Conservation (phyloP, 1,140 invertebrate genomes). For the Halesus radiatus region DNA sequence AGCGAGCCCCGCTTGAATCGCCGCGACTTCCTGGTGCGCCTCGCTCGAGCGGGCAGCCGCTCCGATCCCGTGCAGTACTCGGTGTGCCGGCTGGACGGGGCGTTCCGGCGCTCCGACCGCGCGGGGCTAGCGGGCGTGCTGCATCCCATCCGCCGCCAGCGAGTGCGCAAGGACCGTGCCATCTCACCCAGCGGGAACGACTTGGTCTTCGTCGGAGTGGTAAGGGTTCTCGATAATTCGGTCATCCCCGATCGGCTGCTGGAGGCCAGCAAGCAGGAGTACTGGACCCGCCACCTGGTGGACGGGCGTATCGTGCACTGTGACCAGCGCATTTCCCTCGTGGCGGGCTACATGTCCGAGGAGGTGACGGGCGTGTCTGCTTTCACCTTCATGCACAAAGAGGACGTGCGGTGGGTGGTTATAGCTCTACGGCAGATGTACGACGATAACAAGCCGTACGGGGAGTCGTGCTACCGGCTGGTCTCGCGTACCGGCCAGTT, state of each 20-base stretch:
- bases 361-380: slow-evolving; percentile 87
- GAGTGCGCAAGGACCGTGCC: slow-evolving; percentile 69
- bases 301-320: slow-evolving; percentile 90
- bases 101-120: slow-evolving; percentile 69
- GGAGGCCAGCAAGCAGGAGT: slow-evolving; percentile 84
- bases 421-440: slow-evolving; percentile 91
- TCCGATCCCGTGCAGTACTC: slow-evolving; percentile 83
- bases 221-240: slow-evolving; percentile 76
- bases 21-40: slow-evolving; percentile 71
- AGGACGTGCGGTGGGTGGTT: slow-evolving; percentile 88
- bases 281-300: slow-evolving; percentile 86
- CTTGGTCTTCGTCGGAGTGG: slow-evolving; percentile 78
- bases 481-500: slow-evolving; percentile 83
- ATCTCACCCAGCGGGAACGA: slow-evolving; percentile 72
- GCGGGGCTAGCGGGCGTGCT: slow-evolving; percentile 69
- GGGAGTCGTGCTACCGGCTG: slow-evolving; percentile 86
- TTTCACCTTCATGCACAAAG: slow-evolving; percentile 89
- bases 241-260: slow-evolving; percentile 79
- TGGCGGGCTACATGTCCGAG: slow-evolving; percentile 88
- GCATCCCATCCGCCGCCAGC: slow-evolving; percentile 67
- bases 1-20: slow-evolving; percentile 60
- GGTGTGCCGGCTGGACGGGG: slow-evolving; percentile 75
- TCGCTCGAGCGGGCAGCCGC: slow-evolving; percentile 76
- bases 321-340: slow-evolving; percentile 89
- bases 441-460: slow-evolving; percentile 81